Evolutionary conservation across 1,140 invertebrate species (phyloP), one percentile per base, ranked within the genome.

Genomic region (Drosophila serrata): DNA sequence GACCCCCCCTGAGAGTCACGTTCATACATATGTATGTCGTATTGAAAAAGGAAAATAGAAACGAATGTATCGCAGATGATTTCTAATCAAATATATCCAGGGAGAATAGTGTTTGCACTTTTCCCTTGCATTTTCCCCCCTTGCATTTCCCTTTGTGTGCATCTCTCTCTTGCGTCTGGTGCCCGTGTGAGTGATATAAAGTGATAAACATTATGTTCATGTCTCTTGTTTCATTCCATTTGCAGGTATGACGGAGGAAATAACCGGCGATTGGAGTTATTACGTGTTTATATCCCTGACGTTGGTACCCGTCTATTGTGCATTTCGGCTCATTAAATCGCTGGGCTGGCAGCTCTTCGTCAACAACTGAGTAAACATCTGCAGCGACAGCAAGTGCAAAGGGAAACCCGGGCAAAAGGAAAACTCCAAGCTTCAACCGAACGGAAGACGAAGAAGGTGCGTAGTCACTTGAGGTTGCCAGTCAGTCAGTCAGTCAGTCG

Each of bases 251-350:
- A 92, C 87, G 90, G 90, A 92, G 82, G 77, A 90, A 79, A 87
- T 92, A 75, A 92, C 90, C 17, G 91, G 85, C 57, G 82, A 91
- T 82, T 91, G 82, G 91, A 84, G 73, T 68, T 92, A 92, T 79
- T 92, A 92, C 72, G 68, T 92, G 67, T 92, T 91, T 61, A 86
- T 93, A 75, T 76, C 90, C 74, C 62, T 93, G 49, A 92, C 91
- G 45, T 59, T 93, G 60, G 78, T 93, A 63, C 92, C 92, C 77
- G 92, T 93, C 64, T 93, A 93, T 91, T 86, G 92, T 80, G 82
- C 90, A 75, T 93, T 93, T 92, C 85, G 90, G 67, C 86, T 93
- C 75, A 87, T 93, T 75, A 92, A 92, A 74, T 92, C 91, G 76
- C 82, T 93, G 72, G 92, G 92, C 72, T 93, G 92, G 92, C 77